Conservation (phyloP, 2,888 invertebrate species). For the Temnothorax unifasciatus region DNA sequence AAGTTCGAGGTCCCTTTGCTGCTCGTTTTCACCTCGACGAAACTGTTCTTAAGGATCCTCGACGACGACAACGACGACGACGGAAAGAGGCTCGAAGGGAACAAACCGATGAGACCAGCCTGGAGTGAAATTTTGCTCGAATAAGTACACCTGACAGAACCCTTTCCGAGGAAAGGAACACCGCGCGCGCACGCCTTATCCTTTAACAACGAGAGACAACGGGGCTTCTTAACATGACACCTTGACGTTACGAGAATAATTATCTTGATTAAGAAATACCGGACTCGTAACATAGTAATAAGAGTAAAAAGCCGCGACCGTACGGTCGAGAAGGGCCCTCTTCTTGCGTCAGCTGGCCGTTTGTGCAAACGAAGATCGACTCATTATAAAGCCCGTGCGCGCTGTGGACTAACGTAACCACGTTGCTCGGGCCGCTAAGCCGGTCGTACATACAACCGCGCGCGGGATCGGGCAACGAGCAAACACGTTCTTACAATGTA, state of each 20-base stretch:
- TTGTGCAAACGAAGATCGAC: conserved; percentile 57
- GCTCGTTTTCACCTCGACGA: conserved; percentile 55
- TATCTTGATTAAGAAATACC: conserved; percentile 66
- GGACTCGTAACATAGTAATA: conserved; percentile 60
- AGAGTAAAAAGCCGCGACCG: conserved; percentile 56
- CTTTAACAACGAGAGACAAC: conserved; percentile 57
- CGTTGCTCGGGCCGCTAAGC: conserved; percentile 46
- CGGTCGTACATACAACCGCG: conserved; percentile 25
- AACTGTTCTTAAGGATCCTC: conserved; percentile 8
- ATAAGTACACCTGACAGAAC: conserved; percentile 67
- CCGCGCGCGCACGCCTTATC: conserved; percentile 48
- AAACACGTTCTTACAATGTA: conserved; percentile 50
- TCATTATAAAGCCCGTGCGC: conserved; percentile 48
- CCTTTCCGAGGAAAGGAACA: conserved; percentile 42
- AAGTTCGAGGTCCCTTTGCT: conserved; percentile 33
- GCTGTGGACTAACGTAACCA: conserved; percentile 40
- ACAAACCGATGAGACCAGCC: conserved; percentile 32
- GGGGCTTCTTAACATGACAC: conserved; percentile 53
- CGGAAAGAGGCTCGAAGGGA: conserved; percentile 17
- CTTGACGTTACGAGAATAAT: conserved; percentile 64
- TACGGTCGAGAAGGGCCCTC: conserved; percentile 26
- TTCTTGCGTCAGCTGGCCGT: conserved; percentile 51
- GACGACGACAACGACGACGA: neutral
- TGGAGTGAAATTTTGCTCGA: conserved; percentile 70
- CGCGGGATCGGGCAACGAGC: conserved; percentile 31